Evolutionary conservation across 1,140 invertebrate genomes (phyloP).

Genomic region (Drosophila repletoides): DNA sequence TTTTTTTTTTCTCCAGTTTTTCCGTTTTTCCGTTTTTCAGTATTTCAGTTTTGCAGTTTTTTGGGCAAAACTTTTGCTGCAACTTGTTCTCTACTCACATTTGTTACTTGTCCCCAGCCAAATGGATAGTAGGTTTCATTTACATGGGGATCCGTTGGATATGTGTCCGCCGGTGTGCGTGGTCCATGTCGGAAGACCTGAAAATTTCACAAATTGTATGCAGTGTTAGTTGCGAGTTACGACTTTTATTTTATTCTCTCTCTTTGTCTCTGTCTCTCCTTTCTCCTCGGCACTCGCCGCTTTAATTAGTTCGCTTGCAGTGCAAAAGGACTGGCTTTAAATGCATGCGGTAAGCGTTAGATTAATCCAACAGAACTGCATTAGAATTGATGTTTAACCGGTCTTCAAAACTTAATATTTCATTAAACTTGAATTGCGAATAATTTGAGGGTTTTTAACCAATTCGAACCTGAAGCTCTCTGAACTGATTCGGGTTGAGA

Average conservation of each 20-base stretch:
- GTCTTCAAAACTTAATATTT: no score
- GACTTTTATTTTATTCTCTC: slow-evolving; percentile 35
- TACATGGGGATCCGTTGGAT: slow-evolving; percentile 89
- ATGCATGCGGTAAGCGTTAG: no score
- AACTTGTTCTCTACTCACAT: slow-evolving; percentile 85
- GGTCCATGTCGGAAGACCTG: slow-evolving; percentile 91
- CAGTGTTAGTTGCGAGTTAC: slow-evolving; percentile 39
- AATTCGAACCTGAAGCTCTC: no score
- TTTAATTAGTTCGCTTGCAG: slow-evolving; percentile 14
- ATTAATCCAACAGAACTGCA: no score
- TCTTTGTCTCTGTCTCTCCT: no score
- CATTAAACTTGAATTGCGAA: no score
- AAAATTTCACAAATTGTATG: slow-evolving; percentile 35
- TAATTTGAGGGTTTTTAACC: no score
- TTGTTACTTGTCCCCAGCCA: slow-evolving; percentile 91
- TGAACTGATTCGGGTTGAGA: no score
- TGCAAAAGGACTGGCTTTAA: neutral
- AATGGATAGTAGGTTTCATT: slow-evolving; percentile 87
- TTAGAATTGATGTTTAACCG: no score
- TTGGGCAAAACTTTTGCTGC: slow-evolving; percentile 57
- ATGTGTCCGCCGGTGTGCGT: slow-evolving; percentile 89
- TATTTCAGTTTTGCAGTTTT: slow-evolving; percentile 21
- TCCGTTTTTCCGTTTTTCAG: slow-evolving; percentile 7
- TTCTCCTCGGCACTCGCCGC: neutral
- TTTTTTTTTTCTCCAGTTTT: neutral